Evolutionary conservation across 2,888 invertebrate genomes (phyloP).

Genomic region (Lepidonotus clava): DNA sequence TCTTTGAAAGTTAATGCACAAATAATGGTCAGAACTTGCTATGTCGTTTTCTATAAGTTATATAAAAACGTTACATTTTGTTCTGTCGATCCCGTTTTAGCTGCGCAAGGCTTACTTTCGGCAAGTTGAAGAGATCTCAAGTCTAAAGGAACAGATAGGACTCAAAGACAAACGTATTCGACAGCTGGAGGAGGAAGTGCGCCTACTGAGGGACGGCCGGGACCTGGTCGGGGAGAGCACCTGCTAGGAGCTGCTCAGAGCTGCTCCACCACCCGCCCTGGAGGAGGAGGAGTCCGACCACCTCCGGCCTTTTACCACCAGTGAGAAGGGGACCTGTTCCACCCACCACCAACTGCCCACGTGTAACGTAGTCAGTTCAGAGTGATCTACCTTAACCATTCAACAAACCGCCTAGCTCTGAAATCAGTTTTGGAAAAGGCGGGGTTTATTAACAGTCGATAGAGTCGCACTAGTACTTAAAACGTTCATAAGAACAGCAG

Average conservation of each 20-base stretch:
- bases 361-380: neutral
- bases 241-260: constrained; percentile 5
- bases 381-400: neutral
- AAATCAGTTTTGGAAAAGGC: neutral
- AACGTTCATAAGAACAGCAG: no score
- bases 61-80: neutral
- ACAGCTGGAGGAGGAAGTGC: constrained; percentile 88
- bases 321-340: no score
- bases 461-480: no score
- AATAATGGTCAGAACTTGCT: no score
- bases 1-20: no score
- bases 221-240: constrained; percentile 54
- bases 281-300: no score
- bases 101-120: constrained; percentile 64
- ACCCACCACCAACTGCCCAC: no score
- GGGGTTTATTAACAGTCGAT: no score
- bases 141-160: constrained; percentile 88
- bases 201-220: constrained; percentile 25
- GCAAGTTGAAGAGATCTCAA: constrained; percentile 84
- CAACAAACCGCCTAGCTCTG: neutral
- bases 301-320: no score
- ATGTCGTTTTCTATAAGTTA: no score
- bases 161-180: constrained; percentile 90
- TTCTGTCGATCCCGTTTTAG: constrained; percentile 60
- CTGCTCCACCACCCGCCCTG: no score